Percentiles rank a stretch among this genome's conserved stretches.
phyloP scores from a whole-genome alignment of 2,888 invertebrate genomes.

The Cosmopolites sordidus region DNA sequence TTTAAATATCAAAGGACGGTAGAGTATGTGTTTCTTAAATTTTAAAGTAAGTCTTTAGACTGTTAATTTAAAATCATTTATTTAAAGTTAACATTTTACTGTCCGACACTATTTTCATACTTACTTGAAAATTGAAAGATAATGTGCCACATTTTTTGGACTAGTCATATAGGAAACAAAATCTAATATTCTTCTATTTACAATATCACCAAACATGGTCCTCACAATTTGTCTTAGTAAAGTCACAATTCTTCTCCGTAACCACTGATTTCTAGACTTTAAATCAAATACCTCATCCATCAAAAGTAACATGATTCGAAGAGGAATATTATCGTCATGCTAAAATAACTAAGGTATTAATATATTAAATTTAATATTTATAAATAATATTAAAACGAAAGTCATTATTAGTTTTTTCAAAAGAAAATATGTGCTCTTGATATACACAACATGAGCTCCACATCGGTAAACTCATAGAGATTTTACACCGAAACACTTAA shows the following conservation, averaged over 20 bases:
- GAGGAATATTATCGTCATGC: conserved; percentile 70
- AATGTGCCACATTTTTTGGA: conserved; percentile 83
- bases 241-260: conserved; percentile 70
- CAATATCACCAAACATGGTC: conserved; percentile 77
- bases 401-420: too few species aligned
- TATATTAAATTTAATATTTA: too few species aligned
- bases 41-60: too few species aligned
- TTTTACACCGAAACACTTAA: too few species aligned
- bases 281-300: conserved; percentile 85
- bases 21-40: too few species aligned
- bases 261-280: conserved; percentile 76
- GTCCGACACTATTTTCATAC: conserved; percentile 33
- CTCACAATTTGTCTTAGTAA: conserved; percentile 72
- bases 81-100: not conserved
- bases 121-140: conserved; percentile 80
- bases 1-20: too few species aligned
- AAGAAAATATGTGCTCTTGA: too few species aligned
- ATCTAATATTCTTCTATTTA: conserved; percentile 82
- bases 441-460: too few species aligned
- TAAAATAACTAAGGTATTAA: conserved; percentile 35
- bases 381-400: too few species aligned
- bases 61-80: not conserved
- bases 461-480: too few species aligned
- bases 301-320: conserved; percentile 71
- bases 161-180: conserved; percentile 83